Base-by-base conservation (phyloP, 2,797 vertebrate genomes). In the Lycodopsis pacificus region DNA sequence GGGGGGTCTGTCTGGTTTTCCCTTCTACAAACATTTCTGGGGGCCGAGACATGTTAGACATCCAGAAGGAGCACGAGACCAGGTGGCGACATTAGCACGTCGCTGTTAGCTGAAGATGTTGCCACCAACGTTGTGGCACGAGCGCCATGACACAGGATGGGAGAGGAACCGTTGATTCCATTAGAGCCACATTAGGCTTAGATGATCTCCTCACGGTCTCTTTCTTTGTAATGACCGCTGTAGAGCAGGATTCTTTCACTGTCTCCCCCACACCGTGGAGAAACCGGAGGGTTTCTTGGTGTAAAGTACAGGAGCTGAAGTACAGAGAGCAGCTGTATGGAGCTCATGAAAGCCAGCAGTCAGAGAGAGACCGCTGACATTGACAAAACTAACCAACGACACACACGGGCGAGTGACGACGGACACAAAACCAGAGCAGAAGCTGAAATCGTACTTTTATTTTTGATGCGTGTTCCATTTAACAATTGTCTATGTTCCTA, bases 181-280 rank as follows among this genome's bases (percentile, higher is more conserved):
- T 95, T 94, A 93, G 54, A 59, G 77, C 72, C 36, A 81, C 85
- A 91, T 92, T 91, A 91, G 61, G 12, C 74, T 87, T 78, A 84
- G 94, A 94, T 89, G 89, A 87, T 91, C 91, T 93, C 84, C 88
- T 94, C 94, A 94, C 92, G 87, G 88, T 32, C 77, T 83, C n/a
- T 10, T 48, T 46, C 5, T 5, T 6, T 91, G 92, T 94, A 91
- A 92, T 87, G 88, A 83, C 86, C 82, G 57, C 36, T 72, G 80
- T 74, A 78, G 81, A 85, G 73, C 73, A 56, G 74, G 84, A 79
- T 73, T 77, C 67, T 74, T 79, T 81, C 62, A 65, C 75, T 27
- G 51, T 69, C 68, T 76, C 69, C 64, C 5, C 80, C 70, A 51
- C 65, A 74, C 71, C 32, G 70, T 67, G 54, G 38, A 34, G 63